Percentiles rank a stretch among this genome's conserved stretches.
phyloP scores from a whole-genome alignment of 2,797 vertebrate genomes.

The Discoglossus pictus region DNA sequence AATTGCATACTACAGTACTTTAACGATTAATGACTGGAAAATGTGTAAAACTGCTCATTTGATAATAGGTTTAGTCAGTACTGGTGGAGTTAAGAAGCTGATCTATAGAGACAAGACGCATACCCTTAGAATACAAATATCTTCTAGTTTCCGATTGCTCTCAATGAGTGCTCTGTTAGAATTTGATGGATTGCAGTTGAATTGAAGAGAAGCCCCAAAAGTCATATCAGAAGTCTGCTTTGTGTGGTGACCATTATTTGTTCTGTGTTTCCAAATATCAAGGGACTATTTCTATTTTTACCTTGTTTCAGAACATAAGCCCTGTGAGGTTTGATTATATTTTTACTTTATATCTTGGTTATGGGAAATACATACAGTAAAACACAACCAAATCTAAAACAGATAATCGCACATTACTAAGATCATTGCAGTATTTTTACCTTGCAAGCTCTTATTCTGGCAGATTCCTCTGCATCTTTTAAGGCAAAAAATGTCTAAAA shows the following conservation, averaged over 20 bases:
- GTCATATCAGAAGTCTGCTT: constrained; percentile 28
- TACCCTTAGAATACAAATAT: constrained; percentile 6
- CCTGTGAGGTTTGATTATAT: constrained; percentile 10
- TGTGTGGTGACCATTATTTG: constrained; percentile 27
- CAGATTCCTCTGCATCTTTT: too few relatives aligned
- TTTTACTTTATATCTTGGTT: background rate
- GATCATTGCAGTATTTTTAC: background rate
- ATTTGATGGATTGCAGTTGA: constrained; percentile 35
- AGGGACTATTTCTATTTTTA: constrained; percentile 33
- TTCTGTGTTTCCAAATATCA: constrained; percentile 11
- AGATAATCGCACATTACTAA: background rate
- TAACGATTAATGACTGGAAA: too few relatives aligned
- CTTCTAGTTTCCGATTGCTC: constrained; percentile 15
- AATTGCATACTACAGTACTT: too few relatives aligned
- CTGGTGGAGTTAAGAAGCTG: too few relatives aligned
- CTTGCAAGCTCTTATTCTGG: too few relatives aligned
- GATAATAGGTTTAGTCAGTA: background rate
- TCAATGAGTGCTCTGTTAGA: constrained; percentile 9
- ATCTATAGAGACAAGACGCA: too few relatives aligned
- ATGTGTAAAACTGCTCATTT: background rate
- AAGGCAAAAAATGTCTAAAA: too few relatives aligned
- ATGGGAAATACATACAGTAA: background rate
- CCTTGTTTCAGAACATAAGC: constrained; percentile 10
- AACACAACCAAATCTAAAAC: background rate
- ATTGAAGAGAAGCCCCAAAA: constrained; percentile 31